Evolutionary conservation across 2,113 vertebrate genomes (phyloP), one percentile per base, ranked within the genome.

Genomic region (Scytalopus superciliaris): DNA sequence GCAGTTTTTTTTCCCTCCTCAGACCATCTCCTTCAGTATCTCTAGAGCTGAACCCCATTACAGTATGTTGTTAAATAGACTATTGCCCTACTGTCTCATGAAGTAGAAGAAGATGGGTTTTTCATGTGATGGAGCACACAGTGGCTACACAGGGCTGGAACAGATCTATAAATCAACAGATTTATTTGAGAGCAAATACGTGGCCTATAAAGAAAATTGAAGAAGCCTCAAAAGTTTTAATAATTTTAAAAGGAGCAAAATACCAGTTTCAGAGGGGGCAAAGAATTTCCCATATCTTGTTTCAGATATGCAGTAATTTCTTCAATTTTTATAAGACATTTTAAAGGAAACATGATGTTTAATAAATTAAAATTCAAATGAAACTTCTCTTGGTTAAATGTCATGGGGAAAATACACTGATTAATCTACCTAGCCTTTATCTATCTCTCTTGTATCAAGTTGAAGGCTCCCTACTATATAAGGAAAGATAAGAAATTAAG

Each of bases 221-320:
- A 80, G 83, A 75, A 84, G 39, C 4, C 64, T 53, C 47, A 45
- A 40, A 70, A 50, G 21, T 89, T 93, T 90, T 42, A 93, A 64
- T 76, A 85, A 89, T 45, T 93, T 24, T 89, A 92, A 78, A 81
- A 72, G 11, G 21, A 92, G 23, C 16, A 83, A 60, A 78, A 49
- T 69, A 78, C 10, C 22, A 4, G 69, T 49, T 74, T 75, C 67
- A 74, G 73, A 91, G 6, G 1, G 1, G 27, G 6, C 3, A 53
- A 47, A 39, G 10, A 81, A 68, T 52, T 72, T 35, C 35, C 22
- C 27, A 50, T 67, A 59, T 15, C 24, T 70, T 91, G 21, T 63
- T 81, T 68, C 35, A 76, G 35, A 44, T 75, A 75, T 37, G 86
- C 25, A 76, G 30, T 35, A 42, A 79, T 68, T 72, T 35, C 18